Conservation (phyloP, 2,888 invertebrate species). For the Rotaria magnacalcarata region DNA sequence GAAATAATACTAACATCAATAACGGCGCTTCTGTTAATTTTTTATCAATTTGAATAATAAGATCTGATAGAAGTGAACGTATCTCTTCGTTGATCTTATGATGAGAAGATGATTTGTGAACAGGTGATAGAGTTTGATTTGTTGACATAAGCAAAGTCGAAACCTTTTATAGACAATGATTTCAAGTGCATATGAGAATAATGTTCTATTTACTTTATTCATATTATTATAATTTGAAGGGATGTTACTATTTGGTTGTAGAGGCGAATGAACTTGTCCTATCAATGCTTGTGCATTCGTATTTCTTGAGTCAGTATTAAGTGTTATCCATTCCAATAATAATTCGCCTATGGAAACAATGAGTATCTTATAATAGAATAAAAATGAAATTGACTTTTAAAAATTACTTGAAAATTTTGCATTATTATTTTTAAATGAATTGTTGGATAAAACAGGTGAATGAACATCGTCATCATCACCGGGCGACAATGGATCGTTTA, state of each 20-base stretch:
- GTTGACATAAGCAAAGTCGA: neutral
- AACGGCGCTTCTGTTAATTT: neutral
- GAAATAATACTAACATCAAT: neutral
- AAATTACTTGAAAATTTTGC: conserved; percentile 1
- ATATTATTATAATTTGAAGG: neutral
- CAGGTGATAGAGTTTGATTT: neutral
- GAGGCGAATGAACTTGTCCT: neutral
- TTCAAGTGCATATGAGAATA: too few relatives aligned
- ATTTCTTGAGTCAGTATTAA: neutral
- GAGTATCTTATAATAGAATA: neutral
- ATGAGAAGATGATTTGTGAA: neutral
- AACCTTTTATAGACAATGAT: too few relatives aligned
- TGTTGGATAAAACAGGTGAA: neutral
- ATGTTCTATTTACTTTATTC: neutral
- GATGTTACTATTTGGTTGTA: neutral
- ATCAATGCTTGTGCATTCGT: neutral
- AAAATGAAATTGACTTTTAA: neutral
- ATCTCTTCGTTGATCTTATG: neutral
- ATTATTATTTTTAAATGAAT: neutral
- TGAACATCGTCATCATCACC: neutral
- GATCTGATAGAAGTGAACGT: neutral
- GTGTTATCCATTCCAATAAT: conserved; percentile 5
- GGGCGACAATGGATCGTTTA: neutral
- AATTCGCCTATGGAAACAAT: neutral
- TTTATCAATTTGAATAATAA: neutral